Evolutionary conservation across 2,888 invertebrate genomes (phyloP), one percentile per base, ranked within the genome.

Genomic region (Congeria kusceri): DNA sequence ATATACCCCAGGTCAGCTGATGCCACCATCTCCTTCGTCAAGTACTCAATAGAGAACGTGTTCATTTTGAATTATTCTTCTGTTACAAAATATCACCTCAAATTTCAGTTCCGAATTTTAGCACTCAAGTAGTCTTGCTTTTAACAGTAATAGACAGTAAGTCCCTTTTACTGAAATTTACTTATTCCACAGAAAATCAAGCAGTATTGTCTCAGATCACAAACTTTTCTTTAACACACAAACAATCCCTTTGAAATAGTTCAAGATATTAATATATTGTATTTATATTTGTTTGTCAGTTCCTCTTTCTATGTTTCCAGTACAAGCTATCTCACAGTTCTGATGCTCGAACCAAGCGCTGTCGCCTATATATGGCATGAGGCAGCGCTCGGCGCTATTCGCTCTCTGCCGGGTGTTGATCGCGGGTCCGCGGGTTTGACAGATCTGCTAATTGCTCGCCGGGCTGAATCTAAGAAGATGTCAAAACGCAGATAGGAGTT

Each of bases 41-140:
- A 59, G 47, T 67, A 86, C 28, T 86, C 84, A 25, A 86, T 86
- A 62, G 83, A 81, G 64, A 85, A 85, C 4, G 83, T 20, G 39
- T 27, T 67, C 67, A 67, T 67, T 3, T 44, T 58, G 13, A 18
- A 23, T 46, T 46, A 3, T 39, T 27, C 9, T 58, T 27, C n/a
- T 25, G 7, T 27, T 23, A 25, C 39, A 5, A 39, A 5, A 13
- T 39, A 39, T 15, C 9, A 13, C 15, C 15, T 39, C 1, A 39
- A 39, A 39, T 13, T 15, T 7, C 39, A 7, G 3, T 13, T 39
- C 4, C 39, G 9, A 39, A 39, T 39, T 11, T 39, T 5, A 5
- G 3, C 15, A 39, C 15, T 39, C 39, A 9, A 15, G 11, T n/a
- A 53, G 20, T 1, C n/a, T 20, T 53, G 53, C 11, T 20, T 53